These are phyloP conservation scores for Hydra vulgaris DNA, from an alignment of 30 jellyfish, hydroid and myxozoan genomes.

Conservation along the genomic window DNA sequence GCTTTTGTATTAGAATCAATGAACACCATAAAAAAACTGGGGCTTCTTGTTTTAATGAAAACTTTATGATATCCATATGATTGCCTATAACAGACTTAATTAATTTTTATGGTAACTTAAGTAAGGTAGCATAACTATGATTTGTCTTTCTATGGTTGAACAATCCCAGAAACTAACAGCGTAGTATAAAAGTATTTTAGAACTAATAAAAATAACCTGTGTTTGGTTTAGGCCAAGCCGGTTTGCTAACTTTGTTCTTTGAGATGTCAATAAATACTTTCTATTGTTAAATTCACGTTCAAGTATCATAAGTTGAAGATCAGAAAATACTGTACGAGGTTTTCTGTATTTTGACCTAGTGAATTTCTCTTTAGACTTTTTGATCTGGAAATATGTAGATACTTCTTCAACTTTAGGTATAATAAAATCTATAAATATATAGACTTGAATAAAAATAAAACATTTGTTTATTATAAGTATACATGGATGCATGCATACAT, in stretches of 20 bases:
- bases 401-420: constrained; percentile 8
- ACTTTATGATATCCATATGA: too few relatives aligned
- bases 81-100: too few relatives aligned
- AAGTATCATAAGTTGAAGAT: constrained; percentile 85
- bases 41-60: too few relatives aligned
- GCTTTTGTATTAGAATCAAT: too few relatives aligned
- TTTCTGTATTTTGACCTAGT: constrained; percentile 95
- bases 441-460: too few relatives aligned
- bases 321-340: constrained; percentile 96
- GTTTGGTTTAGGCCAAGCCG: constrained; percentile 96
- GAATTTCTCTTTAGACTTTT: constrained; percentile 66
- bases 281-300: constrained; percentile 92
- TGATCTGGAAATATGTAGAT: constrained; percentile 82
- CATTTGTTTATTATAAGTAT: too few relatives aligned
- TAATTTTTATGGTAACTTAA: too few relatives aligned
- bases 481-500: too few relatives aligned
- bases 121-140: too few relatives aligned
- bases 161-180: neutral
- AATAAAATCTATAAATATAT: neutral
- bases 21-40: too few relatives aligned
- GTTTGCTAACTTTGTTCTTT: constrained; percentile 89
- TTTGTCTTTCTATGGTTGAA: neutral
- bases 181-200: neutral
- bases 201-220: constrained; percentile 35
- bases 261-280: constrained; percentile 92